Evolutionary conservation across 2,113 vertebrate genomes (phyloP).

Genomic region (Labeo catla): DNA sequence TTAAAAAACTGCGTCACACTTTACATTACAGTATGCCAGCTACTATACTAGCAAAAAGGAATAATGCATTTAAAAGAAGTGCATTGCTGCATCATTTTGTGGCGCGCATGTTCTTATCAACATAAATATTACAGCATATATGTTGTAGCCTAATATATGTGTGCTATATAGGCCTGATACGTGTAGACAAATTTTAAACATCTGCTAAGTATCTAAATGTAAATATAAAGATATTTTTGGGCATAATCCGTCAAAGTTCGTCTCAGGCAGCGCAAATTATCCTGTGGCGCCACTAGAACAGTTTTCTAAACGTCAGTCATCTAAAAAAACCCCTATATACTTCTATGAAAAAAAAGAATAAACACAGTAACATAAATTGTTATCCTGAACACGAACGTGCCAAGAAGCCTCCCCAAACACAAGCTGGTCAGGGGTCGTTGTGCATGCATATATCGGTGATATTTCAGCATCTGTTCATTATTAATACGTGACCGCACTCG

Average conservation of each 20-base stretch:
- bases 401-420: not conserved
- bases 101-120: not conserved
- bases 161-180: not conserved
- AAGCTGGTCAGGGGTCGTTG: not conserved
- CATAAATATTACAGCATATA: not conserved
- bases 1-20: not conserved
- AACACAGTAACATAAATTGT: not conserved
- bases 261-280: not conserved
- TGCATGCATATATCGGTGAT: slow-evolving; percentile 65
- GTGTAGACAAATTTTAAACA: not conserved
- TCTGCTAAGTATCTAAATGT: not conserved
- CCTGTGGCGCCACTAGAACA: not conserved
- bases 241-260: not conserved
- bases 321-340: not conserved
- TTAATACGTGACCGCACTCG: slow-evolving; percentile 76
- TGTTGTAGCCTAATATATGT: not conserved
- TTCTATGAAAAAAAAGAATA: not conserved
- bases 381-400: not conserved
- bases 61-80: not conserved
- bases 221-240: not conserved
- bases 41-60: not conserved
- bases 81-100: not conserved
- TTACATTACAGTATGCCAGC: not conserved
- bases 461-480: slow-evolving; percentile 75
- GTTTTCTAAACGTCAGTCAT: not conserved